These are phyloP conservation scores for Pachypanchax playfairii DNA, from an alignment of 2,113 vertebrate species.

Conservation along the genomic window DNA sequence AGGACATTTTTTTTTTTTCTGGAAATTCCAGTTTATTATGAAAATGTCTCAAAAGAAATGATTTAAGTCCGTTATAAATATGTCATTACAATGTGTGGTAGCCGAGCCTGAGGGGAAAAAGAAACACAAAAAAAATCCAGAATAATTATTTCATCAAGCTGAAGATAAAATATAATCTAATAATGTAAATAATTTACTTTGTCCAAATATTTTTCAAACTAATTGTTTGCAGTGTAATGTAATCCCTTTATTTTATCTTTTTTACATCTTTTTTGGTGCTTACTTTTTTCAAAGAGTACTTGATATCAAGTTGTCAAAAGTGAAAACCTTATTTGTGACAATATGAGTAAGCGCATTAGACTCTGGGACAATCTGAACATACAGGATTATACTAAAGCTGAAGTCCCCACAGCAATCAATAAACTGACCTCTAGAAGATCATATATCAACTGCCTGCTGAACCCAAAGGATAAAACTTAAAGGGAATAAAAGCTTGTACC, in stretches of 20 bases:
- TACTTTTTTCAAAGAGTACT: conserved; percentile 40
- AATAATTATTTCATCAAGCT: not conserved
- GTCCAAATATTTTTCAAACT: conserved; percentile 24
- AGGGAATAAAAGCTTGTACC: conserved; percentile 30
- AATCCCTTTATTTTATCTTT: conserved; percentile 26
- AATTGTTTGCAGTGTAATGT: conserved; percentile 50
- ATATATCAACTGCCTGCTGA: conserved; percentile 70
- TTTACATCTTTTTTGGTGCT: conserved; percentile 32
- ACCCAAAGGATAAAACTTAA: conserved; percentile 35
- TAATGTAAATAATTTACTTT: conserved; percentile 9
- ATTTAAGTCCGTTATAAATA: too few relatives aligned
- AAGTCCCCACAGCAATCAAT: conserved; percentile 74
- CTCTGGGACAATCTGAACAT: conserved; percentile 55
- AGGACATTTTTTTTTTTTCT: conserved; percentile 38
- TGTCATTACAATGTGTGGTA: not conserved
- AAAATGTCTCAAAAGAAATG: too few relatives aligned
- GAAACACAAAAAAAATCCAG: not conserved
- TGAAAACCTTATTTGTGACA: conserved; percentile 39
- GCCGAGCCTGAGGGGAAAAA: not conserved
- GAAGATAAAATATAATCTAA: not conserved
- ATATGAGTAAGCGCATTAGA: conserved; percentile 46
- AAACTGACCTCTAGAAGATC: conserved; percentile 61
- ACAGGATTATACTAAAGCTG: conserved; percentile 51
- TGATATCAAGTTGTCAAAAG: conserved; percentile 63
- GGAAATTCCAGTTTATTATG: conserved; percentile 44